Percentiles rank a stretch among this genome's conserved stretches.
phyloP scores from a whole-genome alignment of 2,888 invertebrate genomes.

The Homarus gammarus region DNA sequence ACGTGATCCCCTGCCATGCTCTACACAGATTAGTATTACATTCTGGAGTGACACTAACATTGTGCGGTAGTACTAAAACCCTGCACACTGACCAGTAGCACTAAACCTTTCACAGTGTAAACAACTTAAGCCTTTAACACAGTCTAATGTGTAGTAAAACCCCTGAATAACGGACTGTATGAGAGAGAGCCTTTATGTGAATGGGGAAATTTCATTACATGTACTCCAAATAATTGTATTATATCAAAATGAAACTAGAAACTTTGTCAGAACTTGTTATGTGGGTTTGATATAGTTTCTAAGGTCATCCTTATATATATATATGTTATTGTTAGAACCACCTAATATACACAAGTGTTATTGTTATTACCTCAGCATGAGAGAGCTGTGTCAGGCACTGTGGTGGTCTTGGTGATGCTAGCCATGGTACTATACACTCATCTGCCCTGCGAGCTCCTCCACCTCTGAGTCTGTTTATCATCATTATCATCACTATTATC shows the following conservation, averaged over 20 bases:
- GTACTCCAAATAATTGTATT: neutral
- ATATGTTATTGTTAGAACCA: neutral
- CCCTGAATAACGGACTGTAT: neutral
- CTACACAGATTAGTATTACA: neutral
- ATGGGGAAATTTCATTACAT: neutral
- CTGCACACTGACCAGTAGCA: neutral
- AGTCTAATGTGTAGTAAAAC: neutral
- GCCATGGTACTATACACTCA: too few species aligned
- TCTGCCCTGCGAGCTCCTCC: too few species aligned
- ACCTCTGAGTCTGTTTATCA: too few species aligned
- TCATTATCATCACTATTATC: too few species aligned
- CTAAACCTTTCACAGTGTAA: neutral
- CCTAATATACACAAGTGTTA: neutral
- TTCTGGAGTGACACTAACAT: neutral
- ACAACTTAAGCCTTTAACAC: neutral
- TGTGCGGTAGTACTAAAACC: neutral
- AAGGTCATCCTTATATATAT: neutral
- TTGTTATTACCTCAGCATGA: neutral
- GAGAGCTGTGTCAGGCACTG: too few species aligned
- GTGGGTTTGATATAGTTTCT: too few species aligned
- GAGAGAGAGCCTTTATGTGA: neutral
- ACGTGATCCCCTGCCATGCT: conserved; percentile 1
- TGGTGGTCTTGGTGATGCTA: too few species aligned
- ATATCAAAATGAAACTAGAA: neutral
- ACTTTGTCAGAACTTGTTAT: too few species aligned